Evolutionary conservation across 2,888 invertebrate species (phyloP).

Genomic region (Callyntrura guangdongensis): DNA sequence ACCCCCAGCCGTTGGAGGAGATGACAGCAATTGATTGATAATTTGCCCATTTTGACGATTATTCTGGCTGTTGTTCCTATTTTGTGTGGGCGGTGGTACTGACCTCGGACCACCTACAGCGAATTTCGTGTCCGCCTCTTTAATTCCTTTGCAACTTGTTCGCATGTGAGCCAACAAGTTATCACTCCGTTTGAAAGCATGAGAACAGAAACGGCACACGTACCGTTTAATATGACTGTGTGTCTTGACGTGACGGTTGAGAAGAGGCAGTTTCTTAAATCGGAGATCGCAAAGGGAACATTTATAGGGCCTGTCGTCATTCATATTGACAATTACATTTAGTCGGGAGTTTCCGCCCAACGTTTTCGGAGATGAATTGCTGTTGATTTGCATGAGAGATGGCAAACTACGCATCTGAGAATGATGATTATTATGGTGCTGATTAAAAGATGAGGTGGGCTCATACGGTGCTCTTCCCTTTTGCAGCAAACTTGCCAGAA

Average conservation of each 20-base stretch:
- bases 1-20: conserved; percentile 57
- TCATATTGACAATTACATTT: conserved; percentile 59
- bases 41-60: conserved; percentile 50
- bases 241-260: conserved; percentile 77
- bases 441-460: conserved; percentile 33
- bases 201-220: conserved; percentile 75
- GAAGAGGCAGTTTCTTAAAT: conserved; percentile 76
- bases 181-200: conserved; percentile 80
- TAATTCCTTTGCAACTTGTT: conserved; percentile 73
- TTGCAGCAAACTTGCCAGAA: conserved; percentile 73
- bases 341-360: conserved; percentile 45
- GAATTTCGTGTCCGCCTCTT: conserved; percentile 72
- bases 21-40: conserved; percentile 65
- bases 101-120: conserved; percentile 9
- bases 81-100: conserved; percentile 9
- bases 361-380: neutral
- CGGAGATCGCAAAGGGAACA: conserved; percentile 80
- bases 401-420: conserved; percentile 26
- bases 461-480: conserved; percentile 71
- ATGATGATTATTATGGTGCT: neutral
- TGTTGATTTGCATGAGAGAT: conserved; percentile 55
- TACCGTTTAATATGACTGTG: conserved; percentile 76
- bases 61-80: neutral
- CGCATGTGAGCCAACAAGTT: conserved; percentile 76
- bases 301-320: conserved; percentile 75